Conservation (phyloP, 2,888 invertebrate genomes). For the Isoperla grammatica region DNA sequence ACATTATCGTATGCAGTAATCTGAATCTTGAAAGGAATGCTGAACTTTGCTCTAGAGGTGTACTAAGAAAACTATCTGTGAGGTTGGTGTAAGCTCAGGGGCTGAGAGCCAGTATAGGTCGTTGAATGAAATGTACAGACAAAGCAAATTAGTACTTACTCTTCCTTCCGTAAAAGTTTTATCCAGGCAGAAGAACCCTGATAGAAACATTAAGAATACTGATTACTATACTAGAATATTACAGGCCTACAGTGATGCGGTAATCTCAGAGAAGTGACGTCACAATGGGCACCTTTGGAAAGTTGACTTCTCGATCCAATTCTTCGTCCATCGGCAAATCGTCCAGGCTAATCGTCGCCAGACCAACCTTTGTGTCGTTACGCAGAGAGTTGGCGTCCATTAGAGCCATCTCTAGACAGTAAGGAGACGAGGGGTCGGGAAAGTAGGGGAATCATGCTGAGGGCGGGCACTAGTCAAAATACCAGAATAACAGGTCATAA, state of each 20-base stretch:
- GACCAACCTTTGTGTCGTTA: constrained; percentile 1
- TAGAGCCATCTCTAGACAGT: neutral
- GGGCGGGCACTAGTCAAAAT: too few species aligned
- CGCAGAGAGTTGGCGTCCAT: neutral
- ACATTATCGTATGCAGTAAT: too few species aligned
- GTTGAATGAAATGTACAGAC: too few species aligned
- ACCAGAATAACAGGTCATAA: too few species aligned
- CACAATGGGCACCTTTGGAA: neutral
- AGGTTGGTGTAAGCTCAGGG: too few species aligned
- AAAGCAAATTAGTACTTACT: constrained; percentile 29
- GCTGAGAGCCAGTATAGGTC: too few species aligned
- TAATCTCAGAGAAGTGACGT: too few species aligned
- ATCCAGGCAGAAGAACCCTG: constrained; percentile 33
- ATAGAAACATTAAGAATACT: constrained; percentile 19
- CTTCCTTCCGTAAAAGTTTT: constrained; percentile 29
- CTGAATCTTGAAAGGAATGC: too few species aligned
- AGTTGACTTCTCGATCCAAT: neutral
- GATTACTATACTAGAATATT: too few species aligned
- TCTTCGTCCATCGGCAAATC: constrained; percentile 8
- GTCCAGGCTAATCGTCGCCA: neutral
- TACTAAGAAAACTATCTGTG: too few species aligned
- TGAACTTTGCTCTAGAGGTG: too few species aligned
- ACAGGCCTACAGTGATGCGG: too few species aligned
- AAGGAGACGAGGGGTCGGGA: neutral
- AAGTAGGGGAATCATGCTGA: neutral